Conservation (phyloP, 2,113 vertebrate species). For the Vanacampus margaritifer region DNA sequence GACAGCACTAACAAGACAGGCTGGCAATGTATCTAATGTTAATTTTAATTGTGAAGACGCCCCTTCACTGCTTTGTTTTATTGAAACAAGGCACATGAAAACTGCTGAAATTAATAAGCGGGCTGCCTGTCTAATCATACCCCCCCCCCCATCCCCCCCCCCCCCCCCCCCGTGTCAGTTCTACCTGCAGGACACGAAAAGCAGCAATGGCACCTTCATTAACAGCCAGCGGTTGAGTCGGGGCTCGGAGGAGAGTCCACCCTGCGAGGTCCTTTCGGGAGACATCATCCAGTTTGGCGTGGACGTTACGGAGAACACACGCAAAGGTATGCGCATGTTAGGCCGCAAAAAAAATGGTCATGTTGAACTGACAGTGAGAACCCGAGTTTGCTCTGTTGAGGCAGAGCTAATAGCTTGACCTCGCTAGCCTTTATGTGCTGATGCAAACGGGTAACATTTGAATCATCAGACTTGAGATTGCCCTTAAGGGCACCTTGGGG, state of each 20-base stretch:
- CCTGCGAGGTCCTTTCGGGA: slow-evolving; percentile 96
- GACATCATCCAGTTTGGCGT: slow-evolving; percentile 99
- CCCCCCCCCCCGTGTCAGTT: too few species aligned
- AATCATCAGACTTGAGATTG: slow-evolving; percentile 16
- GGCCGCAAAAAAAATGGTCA: neutral
- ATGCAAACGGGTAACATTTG: slow-evolving; percentile 1
- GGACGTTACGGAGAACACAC: slow-evolving; percentile 98
- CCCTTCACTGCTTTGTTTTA: too few species aligned
- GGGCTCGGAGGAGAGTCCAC: slow-evolving; percentile 97
- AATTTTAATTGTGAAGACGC: too few species aligned
- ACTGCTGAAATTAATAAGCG: too few species aligned
- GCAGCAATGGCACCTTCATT: slow-evolving; percentile 99
- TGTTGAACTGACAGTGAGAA: neutral
- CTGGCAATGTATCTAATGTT: too few species aligned
- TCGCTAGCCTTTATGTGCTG: neutral
- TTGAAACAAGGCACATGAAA: too few species aligned
- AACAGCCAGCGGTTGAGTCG: slow-evolving; percentile 98
- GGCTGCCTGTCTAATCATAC: too few species aligned
- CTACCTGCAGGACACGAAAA: slow-evolving; percentile 99
- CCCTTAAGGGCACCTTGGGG: slow-evolving; percentile 4
- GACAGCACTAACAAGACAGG: too few species aligned
- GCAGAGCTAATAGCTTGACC: neutral
- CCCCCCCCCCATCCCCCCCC: too few species aligned
- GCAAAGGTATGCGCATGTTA: slow-evolving; percentile 75
- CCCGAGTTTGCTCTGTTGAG: neutral